These are phyloP conservation scores for Elgaria multicarinata DNA, from an alignment of 2,113 vertebrate genomes.

Conservation along the genomic window DNA sequence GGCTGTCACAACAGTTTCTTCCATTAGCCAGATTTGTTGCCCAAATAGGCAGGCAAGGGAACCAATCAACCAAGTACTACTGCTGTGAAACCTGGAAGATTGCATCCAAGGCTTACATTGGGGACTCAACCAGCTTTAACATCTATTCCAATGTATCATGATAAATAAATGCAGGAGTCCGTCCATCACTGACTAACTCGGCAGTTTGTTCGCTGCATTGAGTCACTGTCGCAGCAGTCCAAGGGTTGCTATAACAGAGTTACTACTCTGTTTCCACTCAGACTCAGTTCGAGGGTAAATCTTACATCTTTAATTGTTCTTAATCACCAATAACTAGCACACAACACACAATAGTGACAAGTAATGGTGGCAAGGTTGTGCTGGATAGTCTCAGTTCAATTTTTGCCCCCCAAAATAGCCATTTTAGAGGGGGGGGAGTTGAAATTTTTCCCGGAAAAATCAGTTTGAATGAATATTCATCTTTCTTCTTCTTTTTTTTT, in stretches of 20 bases:
- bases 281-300: background rate
- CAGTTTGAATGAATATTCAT: too few relatives aligned
- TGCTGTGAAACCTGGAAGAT: background rate
- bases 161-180: conserved; percentile 24
- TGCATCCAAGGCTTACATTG: conserved; percentile 24
- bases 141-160: conserved; percentile 15
- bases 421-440: background rate
- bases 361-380: background rate
- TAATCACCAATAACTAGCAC: background rate
- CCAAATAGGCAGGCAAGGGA: conserved; percentile 48
- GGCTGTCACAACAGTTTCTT: conserved; percentile 61
- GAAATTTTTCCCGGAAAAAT: background rate
- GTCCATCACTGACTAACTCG: background rate
- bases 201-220: background rate
- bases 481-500: background rate
- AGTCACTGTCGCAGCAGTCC: background rate
- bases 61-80: background rate
- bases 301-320: background rate
- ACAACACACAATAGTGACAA: background rate
- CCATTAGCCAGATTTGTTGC: conserved; percentile 69
- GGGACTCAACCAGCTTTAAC: conserved; percentile 44
- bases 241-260: background rate
- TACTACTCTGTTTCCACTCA: background rate
- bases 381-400: background rate
- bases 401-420: background rate